phyloP scores from a whole-genome alignment of 2,113 vertebrate genomes.

The Albula glossodonta region DNA sequence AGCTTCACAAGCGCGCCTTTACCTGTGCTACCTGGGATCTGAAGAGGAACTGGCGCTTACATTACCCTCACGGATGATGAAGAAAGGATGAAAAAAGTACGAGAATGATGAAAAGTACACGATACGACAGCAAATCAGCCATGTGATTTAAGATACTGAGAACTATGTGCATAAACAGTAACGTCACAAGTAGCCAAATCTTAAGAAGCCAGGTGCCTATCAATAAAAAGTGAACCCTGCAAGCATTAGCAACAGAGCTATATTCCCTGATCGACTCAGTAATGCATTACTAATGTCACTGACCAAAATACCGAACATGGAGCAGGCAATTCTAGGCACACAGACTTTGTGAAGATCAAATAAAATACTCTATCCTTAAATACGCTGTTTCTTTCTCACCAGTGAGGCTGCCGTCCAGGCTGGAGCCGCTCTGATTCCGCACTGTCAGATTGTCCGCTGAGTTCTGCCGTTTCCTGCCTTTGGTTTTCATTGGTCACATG shows the following conservation, averaged over 20 bases:
- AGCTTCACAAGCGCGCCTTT: no score
- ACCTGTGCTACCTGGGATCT: no score
- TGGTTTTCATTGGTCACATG: slow-evolving; percentile 8
- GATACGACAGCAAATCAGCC: no score
- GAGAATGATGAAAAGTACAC: no score
- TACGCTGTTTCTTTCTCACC: background rate
- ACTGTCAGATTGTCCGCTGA: background rate
- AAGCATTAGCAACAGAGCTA: background rate
- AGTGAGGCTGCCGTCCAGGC: background rate
- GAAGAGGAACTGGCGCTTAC: no score
- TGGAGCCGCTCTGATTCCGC: background rate
- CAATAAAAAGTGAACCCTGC: background rate
- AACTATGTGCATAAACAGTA: no score
- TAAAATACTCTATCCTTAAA: background rate
- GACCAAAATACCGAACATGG: background rate
- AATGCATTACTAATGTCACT: background rate
- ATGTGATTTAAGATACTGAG: no score
- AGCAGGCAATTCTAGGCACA: background rate
- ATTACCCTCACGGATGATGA: no score
- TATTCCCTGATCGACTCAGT: background rate
- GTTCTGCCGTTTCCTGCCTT: background rate
- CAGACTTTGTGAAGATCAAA: background rate
- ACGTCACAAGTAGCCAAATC: no score
- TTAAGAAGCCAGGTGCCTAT: no score
- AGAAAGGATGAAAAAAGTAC: no score